Evolutionary conservation across 2,888 invertebrate genomes (phyloP).

Genomic region (Eumerus sabulonum): DNA sequence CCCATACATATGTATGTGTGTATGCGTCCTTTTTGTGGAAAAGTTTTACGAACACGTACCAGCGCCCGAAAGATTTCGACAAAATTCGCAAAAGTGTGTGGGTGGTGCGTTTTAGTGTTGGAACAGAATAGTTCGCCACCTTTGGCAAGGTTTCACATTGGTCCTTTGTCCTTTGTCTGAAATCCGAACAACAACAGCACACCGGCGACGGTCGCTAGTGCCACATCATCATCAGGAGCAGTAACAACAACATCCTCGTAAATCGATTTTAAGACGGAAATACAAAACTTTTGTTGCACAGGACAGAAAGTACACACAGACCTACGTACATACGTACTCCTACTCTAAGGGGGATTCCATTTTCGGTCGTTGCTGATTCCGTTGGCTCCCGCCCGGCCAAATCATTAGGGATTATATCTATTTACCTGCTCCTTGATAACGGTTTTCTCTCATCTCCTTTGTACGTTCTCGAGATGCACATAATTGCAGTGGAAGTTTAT

Average conservation of each 20-base stretch:
- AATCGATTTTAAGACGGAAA: conserved; percentile 59
- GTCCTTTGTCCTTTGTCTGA: conserved; percentile 64
- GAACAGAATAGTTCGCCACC: conserved; percentile 32
- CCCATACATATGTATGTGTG: conserved; percentile 27
- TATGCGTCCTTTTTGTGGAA: neutral
- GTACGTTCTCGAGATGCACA: conserved; percentile 52
- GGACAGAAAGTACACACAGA: conserved; percentile 26
- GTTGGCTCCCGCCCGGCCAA: conserved; percentile 18
- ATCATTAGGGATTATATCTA: conserved; percentile 53
- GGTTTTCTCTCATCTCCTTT: conserved; percentile 29
- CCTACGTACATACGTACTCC: too few species aligned
- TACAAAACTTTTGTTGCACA: conserved; percentile 50
- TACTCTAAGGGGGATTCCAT: too few species aligned
- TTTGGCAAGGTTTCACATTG: neutral
- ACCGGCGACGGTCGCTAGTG: too few species aligned
- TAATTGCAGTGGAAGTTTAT: conserved; percentile 60
- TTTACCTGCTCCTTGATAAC: conserved; percentile 56
- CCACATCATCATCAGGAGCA: neutral
- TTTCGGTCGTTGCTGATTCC: too few species aligned
- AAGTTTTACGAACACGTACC: too few species aligned
- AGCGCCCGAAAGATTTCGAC: too few species aligned
- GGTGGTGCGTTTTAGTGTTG: conserved; percentile 23
- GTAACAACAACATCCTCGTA: conserved; percentile 26
- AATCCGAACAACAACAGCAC: conserved; percentile 31
- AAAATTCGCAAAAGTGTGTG: too few species aligned